phyloP scores from a whole-genome alignment of 1,140 invertebrate species.

The Asobara japonica region DNA sequence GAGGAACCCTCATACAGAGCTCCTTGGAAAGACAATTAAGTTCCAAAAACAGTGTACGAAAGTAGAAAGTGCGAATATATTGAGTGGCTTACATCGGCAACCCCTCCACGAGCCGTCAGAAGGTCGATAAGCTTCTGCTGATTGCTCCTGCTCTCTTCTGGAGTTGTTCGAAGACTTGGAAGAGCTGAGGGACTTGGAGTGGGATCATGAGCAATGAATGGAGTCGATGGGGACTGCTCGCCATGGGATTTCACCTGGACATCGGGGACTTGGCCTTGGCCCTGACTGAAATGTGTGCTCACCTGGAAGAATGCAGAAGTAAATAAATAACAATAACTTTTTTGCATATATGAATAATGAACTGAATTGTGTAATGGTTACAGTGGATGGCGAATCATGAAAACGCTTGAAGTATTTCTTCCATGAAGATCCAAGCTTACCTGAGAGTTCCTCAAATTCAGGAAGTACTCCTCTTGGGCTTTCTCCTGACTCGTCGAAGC shows the following conservation, averaged over 20 bases:
- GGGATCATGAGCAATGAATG: conserved; percentile 46
- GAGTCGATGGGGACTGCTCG: conserved; percentile 39
- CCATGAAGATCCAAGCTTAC: not conserved
- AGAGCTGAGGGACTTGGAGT: conserved; percentile 49
- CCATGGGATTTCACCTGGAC: conserved; percentile 51
- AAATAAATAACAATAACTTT: no score
- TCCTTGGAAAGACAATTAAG: no score
- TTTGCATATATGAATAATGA: no score
- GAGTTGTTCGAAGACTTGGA: conserved; percentile 49
- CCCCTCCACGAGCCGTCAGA: conserved; percentile 63
- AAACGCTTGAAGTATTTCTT: conserved; percentile 2
- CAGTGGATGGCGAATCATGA: not conserved
- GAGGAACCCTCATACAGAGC: no score
- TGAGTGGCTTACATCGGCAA: conserved; percentile 56
- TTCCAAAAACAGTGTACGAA: not conserved
- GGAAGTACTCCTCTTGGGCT: conserved; percentile 36
- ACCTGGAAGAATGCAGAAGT: not conserved
- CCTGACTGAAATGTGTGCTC: conserved; percentile 34
- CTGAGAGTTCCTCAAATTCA: conserved; percentile 26
- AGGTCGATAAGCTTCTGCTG: conserved; percentile 67
- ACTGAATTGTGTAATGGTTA: no score
- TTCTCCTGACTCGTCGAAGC: conserved; percentile 20
- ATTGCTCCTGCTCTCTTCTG: conserved; percentile 63
- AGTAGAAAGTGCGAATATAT: not conserved
- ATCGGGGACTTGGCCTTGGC: conserved; percentile 5